phyloP scores from a whole-genome alignment of 2,797 vertebrate species.

The Pristis pectinata region DNA sequence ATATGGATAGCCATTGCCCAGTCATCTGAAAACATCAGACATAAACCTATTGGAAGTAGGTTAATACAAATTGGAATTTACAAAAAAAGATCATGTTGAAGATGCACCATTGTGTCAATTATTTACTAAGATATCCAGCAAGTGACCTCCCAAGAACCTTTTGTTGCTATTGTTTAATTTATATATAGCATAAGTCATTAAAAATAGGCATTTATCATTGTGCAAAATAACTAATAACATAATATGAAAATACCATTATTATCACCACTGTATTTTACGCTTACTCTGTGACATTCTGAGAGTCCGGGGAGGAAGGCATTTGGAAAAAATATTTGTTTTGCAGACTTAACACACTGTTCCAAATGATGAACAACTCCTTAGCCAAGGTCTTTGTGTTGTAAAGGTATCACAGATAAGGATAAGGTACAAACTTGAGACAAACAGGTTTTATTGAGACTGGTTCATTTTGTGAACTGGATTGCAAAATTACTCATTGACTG shows the following conservation, averaged over 20 bases:
- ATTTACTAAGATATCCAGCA: neutral
- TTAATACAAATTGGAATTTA: neutral
- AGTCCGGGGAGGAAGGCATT: neutral
- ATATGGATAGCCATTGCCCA: neutral
- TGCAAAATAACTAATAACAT: neutral
- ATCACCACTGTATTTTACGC: neutral
- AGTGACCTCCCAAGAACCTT: neutral
- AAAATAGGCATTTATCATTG: neutral
- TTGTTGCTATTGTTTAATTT: neutral
- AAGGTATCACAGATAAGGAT: no score
- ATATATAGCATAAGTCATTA: neutral
- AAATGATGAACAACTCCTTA: neutral
- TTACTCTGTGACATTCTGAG: neutral
- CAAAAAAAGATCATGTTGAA: neutral
- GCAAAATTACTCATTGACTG: neutral
- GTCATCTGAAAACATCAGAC: neutral
- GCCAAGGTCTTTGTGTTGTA: neutral
- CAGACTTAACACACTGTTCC: neutral
- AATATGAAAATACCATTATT: neutral
- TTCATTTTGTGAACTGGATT: neutral
- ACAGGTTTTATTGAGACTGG: neutral
- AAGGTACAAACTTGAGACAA: neutral
- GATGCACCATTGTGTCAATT: neutral
- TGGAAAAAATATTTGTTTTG: no score
- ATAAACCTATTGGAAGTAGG: neutral